Conservation (phyloP, 2,888 invertebrate species). For the Eulithis testata region DNA sequence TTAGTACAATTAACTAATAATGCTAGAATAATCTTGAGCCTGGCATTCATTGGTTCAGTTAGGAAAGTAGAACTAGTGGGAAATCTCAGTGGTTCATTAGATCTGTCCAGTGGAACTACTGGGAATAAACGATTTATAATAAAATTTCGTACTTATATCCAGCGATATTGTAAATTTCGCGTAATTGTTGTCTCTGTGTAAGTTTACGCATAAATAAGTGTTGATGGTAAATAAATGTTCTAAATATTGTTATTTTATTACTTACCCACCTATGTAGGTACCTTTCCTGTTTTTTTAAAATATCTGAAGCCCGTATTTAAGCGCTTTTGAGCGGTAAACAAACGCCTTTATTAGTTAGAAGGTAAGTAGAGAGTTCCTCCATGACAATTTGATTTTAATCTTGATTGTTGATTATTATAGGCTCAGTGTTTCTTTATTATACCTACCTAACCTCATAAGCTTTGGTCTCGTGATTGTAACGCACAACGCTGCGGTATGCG, state of each 20-base stretch:
- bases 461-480: no score
- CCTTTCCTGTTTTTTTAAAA: background rate
- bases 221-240: slow-evolving; percentile 81
- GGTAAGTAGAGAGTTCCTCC: background rate
- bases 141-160: slow-evolving; percentile 12
- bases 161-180: slow-evolving; percentile 39
- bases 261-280: no score
- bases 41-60: no score
- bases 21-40: no score
- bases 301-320: no score
- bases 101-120: background rate
- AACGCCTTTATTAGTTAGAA: background rate
- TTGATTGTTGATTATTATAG: no score
- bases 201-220: slow-evolving; percentile 63
- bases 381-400: no score
- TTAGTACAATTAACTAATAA: no score
- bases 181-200: slow-evolving; percentile 73
- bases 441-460: no score
- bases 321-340: no score
- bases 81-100: background rate
- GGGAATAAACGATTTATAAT: background rate
- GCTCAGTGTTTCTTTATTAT: no score
- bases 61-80: background rate
- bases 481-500: no score
- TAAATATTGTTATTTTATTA: slow-evolving; percentile 50